These are phyloP conservation scores for Philotrypesis tridentata DNA, from an alignment of 1,140 invertebrate species.

Conservation along the genomic window DNA sequence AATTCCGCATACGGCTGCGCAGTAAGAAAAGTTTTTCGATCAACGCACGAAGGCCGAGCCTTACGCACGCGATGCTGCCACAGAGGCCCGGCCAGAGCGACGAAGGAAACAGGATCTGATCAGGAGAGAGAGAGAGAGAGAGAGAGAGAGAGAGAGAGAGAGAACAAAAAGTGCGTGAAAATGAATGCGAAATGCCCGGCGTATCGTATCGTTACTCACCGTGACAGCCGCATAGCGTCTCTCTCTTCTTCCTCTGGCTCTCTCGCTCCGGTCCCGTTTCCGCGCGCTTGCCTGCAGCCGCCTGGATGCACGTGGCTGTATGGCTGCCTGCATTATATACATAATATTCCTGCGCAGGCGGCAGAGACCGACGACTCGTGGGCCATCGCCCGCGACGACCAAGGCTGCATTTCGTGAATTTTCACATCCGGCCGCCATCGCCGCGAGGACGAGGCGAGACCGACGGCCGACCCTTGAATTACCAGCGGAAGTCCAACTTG, in stretches of 20 bases:
- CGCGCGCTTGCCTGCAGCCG: too few relatives aligned
- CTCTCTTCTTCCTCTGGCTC: background rate
- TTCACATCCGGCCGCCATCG: slow-evolving; percentile 58
- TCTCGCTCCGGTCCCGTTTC: background rate
- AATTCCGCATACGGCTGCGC: background rate
- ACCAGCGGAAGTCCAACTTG: slow-evolving; percentile 59
- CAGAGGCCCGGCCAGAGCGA: background rate
- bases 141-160: slow-evolving; percentile 5
- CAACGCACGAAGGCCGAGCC: background rate
- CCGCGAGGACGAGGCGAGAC: slow-evolving; percentile 43
- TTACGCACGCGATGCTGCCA: background rate
- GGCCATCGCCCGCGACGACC: slow-evolving; percentile 7
- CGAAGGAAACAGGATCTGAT: slow-evolving; percentile 44
- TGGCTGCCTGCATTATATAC: too few relatives aligned
- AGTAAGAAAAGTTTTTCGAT: slow-evolving; percentile 19
- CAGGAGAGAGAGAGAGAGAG: slow-evolving; percentile 26
- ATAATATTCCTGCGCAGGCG: too few relatives aligned
- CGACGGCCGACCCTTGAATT: slow-evolving; percentile 57
- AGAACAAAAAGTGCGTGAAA: slow-evolving; percentile 53
- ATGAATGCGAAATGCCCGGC: slow-evolving; percentile 51
- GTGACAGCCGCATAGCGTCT: slow-evolving; percentile 39
- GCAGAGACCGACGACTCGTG: background rate
- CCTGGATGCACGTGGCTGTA: too few relatives aligned
- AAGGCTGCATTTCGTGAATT: slow-evolving; percentile 56
- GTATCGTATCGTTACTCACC: slow-evolving; percentile 53